Percentiles rank a stretch among this genome's conserved stretches.
phyloP scores from a whole-genome alignment of 2,888 invertebrate genomes.

The Liopterus haemorrhoidalis region DNA sequence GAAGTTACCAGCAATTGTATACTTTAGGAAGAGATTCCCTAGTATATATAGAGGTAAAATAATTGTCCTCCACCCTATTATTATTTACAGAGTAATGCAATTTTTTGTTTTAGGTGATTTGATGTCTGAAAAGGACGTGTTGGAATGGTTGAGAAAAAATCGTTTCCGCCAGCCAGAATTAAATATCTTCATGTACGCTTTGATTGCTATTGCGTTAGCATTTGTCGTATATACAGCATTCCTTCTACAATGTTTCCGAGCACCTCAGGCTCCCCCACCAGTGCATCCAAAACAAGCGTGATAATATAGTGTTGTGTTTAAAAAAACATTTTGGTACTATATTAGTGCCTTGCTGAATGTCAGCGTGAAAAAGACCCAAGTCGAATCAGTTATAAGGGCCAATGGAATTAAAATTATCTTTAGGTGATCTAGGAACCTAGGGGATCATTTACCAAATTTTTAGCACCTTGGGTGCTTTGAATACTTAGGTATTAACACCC shows the following conservation, averaged over 20 bases:
- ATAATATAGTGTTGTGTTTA: conserved; percentile 32
- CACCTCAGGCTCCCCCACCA: conserved; percentile 57
- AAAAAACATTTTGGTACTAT: conserved; percentile 7
- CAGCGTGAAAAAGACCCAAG: too few relatives aligned
- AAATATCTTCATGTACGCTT: conserved; percentile 89
- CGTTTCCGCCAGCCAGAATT: conserved; percentile 88
- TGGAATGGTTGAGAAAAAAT: conserved; percentile 90
- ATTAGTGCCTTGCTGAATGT: conserved; percentile 17
- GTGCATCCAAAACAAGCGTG: conserved; percentile 65
- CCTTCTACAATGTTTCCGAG: conserved; percentile 82
- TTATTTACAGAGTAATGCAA: not conserved
- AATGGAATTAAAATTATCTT: too few relatives aligned
- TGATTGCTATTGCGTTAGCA: conserved; percentile 77
- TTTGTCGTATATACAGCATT: conserved; percentile 88
- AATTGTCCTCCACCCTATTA: not conserved
- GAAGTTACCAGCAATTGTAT: conserved; percentile 83
- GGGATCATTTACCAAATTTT: too few relatives aligned
- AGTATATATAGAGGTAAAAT: conserved; percentile 80
- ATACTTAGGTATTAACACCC: too few relatives aligned
- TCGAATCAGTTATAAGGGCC: too few relatives aligned
- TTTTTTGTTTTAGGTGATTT: conserved; percentile 59
- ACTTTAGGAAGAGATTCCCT: conserved; percentile 85
- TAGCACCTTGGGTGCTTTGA: too few relatives aligned
- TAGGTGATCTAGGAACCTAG: too few relatives aligned
- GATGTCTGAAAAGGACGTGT: conserved; percentile 75